Evolutionary conservation across 2,113 vertebrate species (phyloP).

Genomic region (Phyllostomus discolor): DNA sequence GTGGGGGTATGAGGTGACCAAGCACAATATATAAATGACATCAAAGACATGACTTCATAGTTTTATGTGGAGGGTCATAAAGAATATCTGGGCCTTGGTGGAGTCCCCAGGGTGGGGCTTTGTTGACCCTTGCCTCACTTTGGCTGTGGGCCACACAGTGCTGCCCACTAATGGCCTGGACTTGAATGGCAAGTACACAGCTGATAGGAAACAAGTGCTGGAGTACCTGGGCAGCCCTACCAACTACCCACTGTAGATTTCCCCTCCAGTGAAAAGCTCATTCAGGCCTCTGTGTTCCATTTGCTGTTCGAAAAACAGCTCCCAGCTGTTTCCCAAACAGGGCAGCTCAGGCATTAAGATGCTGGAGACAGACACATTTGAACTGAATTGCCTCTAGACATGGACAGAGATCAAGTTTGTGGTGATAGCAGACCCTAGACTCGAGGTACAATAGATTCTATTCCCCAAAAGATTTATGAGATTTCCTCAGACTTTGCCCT

Average conservation of each 20-base stretch:
- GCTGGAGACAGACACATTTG: slow-evolving; percentile 96
- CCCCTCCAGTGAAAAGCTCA: background rate
- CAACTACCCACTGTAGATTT: too few relatives aligned
- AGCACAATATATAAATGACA: background rate
- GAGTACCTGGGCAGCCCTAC: background rate
- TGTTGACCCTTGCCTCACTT: background rate
- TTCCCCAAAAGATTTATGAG: slow-evolving; percentile 96
- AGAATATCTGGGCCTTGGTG: background rate
- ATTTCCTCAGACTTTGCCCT: slow-evolving; percentile 97
- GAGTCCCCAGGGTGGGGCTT: background rate
- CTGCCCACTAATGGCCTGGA: background rate
- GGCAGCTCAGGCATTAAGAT: slow-evolving; percentile 97
- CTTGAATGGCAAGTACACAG: background rate
- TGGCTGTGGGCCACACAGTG: background rate
- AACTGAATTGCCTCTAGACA: slow-evolving; percentile 96
- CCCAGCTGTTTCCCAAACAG: slow-evolving; percentile 93
- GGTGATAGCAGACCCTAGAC: slow-evolving; percentile 93
- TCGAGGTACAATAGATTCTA: slow-evolving; percentile 92
- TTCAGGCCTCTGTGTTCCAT: background rate
- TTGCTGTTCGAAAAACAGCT: slow-evolving; percentile 74
- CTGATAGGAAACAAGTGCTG: background rate
- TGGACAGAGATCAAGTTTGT: slow-evolving; percentile 97
- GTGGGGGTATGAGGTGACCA: background rate
- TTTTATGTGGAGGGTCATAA: background rate
- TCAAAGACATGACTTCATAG: background rate